phyloP scores from a whole-genome alignment of 1,140 invertebrate genomes.

The Muscidifurax raptorellus region DNA sequence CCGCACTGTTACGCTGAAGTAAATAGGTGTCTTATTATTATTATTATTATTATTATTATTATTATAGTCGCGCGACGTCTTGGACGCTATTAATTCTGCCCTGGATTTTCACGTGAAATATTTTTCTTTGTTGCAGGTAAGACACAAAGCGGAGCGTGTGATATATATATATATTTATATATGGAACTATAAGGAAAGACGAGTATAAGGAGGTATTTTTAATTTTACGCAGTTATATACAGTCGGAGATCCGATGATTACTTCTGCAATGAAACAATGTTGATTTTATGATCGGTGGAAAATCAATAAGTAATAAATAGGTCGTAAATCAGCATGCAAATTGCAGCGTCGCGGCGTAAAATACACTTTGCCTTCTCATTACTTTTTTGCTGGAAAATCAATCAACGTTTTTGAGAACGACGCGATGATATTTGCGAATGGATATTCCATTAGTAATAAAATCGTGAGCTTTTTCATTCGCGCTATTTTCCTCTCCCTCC shows the following conservation, averaged over 20 bases:
- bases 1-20: too few relatives aligned
- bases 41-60: too few relatives aligned
- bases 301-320: conserved; percentile 41
- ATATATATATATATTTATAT: background rate
- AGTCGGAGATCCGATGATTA: conserved; percentile 4
- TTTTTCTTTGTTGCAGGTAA: conserved; percentile 44
- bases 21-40: background rate
- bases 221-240: conserved; percentile 25
- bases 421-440: background rate
- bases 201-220: conserved; percentile 11
- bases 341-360: conserved; percentile 6
- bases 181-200: background rate
- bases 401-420: conserved; percentile 7
- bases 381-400: conserved; percentile 25
- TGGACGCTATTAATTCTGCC: too few relatives aligned
- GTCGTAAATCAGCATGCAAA: conserved; percentile 31
- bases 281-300: conserved; percentile 2
- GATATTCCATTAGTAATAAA: conserved; percentile 22
- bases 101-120: background rate
- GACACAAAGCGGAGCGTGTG: too few relatives aligned
- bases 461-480: background rate
- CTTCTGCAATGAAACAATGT: background rate
- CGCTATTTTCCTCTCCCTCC: background rate
- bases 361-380: background rate
- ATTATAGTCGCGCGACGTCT: background rate